Evolutionary conservation across 2,113 vertebrate species (phyloP).

Genomic region (Hiodon tergisus): DNA sequence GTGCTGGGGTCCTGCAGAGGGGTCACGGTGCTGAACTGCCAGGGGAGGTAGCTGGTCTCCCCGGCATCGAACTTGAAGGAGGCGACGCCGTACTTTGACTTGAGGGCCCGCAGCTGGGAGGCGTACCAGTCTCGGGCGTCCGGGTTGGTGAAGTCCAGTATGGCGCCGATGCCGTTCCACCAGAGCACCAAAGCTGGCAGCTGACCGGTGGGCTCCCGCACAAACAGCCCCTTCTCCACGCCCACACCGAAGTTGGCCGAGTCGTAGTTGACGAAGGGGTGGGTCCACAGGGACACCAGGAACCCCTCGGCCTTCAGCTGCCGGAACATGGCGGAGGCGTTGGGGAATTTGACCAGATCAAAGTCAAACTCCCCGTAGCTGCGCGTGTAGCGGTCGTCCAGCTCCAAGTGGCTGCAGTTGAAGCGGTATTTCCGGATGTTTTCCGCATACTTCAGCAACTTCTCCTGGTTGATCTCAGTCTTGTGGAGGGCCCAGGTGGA

Average conservation of each 20-base stretch:
- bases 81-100: conserved; percentile 66
- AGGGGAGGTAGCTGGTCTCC: conserved; percentile 85
- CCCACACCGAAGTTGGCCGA: conserved; percentile 75
- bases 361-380: conserved; percentile 85
- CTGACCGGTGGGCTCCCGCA: conserved; percentile 65
- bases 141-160: conserved; percentile 88
- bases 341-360: conserved; percentile 77
- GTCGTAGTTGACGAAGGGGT: conserved; percentile 81
- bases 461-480: conserved; percentile 70
- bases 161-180: conserved; percentile 88
- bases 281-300: conserved; percentile 76
- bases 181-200: conserved; percentile 78
- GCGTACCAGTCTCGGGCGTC: conserved; percentile 80
- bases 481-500: conserved; percentile 80
- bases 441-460: conserved; percentile 63
- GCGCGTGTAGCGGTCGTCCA: conserved; percentile 78
- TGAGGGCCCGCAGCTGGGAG: conserved; percentile 66
- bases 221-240: conserved; percentile 72
- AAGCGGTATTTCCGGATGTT: conserved; percentile 73
- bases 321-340: conserved; percentile 74
- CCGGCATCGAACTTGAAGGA: conserved; percentile 94
- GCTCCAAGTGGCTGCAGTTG: conserved; percentile 79
- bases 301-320: conserved; percentile 67
- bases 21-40: conserved; percentile 75
- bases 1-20: conserved; percentile 75